Base-by-base conservation (phyloP, 1,140 invertebrate species). In the Tetranychus cinnabarinus region DNA sequence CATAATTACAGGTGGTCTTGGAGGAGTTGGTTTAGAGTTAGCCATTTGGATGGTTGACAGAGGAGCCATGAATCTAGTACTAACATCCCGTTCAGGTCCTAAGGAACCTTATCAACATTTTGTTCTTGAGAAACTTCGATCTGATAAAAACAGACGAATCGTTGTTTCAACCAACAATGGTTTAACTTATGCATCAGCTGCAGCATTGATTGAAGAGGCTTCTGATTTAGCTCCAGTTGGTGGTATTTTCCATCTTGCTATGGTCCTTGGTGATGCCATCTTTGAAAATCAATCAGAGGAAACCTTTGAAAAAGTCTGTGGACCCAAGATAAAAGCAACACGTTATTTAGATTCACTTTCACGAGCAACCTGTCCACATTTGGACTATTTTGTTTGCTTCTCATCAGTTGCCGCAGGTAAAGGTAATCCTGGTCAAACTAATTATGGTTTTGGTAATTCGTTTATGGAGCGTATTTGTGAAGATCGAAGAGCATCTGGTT, bases 401-500 rank as follows among this genome's bases (percentile, higher is more conserved):
- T 97, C 92, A 12, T 92, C 88, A 35, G 82, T 97, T 23, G 85
- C 85, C 12, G 90, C 89, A 72, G 92, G 90, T 6, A 80, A 88
- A 61, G 93, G 93, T 61, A 97, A 97, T 73, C 78, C 82, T 60
- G 92, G 91, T 1, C 92, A 97, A 74, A 79, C 82, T 33, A 97
- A 97, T 75, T 97, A 97, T 69, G 92, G 90, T 58, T 78, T 88
- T 65, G 89, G 91, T 35, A 97, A 97, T 74, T 93, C 90, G 0
- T 82, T 83, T 4, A 96, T 96, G 89, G 92, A 97, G 73, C 79
- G 91, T 60, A 82, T 96, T 50, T 83, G 85, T 67, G 92, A 97
- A 74, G 77, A 81, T 58, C 78, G 93, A 61, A 82, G 84, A 69
- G 75, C 76, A 12, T 80, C 81, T 68, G 86, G 77, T 12, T 69